Evolutionary conservation across 2,797 vertebrate genomes (phyloP), one percentile per base, ranked within the genome.

Genomic region (Betta splendens): DNA sequence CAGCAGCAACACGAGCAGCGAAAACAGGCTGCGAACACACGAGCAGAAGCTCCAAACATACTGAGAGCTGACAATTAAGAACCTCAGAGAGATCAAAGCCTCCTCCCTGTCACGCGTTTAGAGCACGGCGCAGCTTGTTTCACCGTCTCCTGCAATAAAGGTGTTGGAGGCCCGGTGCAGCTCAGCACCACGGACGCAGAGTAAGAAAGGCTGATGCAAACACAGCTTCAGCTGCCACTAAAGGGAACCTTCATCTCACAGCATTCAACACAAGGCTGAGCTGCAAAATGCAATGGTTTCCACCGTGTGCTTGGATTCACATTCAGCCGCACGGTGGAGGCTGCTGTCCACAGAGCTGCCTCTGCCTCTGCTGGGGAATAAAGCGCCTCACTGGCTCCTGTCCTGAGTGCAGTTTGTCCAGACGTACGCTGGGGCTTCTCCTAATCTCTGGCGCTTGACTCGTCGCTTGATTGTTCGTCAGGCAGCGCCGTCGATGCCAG

Each of bases 401-500:
- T 51, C 60, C 49, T 43, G 25, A 59, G 80, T 66, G 77, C 66
- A 81, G 78, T 81, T 80, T 70, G 56, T 70, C 69, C 65, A 67
- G 59, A 77, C 9, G n/a, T 62, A 54, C 20, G 16, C 32, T 5
- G 15, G 48, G 51, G 51, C 64, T 72, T 75, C 47, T 51, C 22
- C 62, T 74, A 72, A 81, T 75, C 68, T 66, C 69, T 39, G 42
- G 21, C 1, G 38, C 44, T 53, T 40, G 60, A 69, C 64, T 50
- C 59, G 18, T 21, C 18, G 64, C 71, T 67, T 56, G 55, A 50
- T 72, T 75, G 78, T 45, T 77, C 74, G 83, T 78, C 82, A 71
- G 47, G 44, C 51, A 18, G 57, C 52, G 62, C 83, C 63, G 82
- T 80, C 69, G 70, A 10, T 21, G 61, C 57, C 52, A 26, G 26